Evolutionary conservation across 1,140 invertebrate genomes (phyloP).

Genomic region (Scaptomyza hsui): DNA sequence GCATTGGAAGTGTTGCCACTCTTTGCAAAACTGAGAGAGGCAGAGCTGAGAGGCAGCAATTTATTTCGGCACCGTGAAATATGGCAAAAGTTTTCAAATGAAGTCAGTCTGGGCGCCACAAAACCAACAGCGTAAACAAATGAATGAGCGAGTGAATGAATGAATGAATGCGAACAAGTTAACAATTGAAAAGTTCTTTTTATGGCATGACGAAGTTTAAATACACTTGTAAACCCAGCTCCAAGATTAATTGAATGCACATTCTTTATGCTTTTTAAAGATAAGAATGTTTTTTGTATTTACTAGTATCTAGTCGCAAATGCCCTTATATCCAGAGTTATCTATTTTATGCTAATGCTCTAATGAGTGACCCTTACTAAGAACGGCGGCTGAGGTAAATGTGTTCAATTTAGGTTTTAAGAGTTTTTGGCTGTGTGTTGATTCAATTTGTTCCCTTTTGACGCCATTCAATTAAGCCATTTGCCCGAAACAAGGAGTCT

Average conservation of each 20-base stretch:
- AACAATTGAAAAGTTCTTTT: slow-evolving; percentile 46
- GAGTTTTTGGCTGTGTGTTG: slow-evolving; percentile 27
- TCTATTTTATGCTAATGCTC: slow-evolving; percentile 26
- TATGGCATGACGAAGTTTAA: slow-evolving; percentile 52
- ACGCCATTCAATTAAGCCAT: slow-evolving; percentile 50
- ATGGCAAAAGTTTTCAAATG: slow-evolving; percentile 74
- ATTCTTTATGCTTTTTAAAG: slow-evolving; percentile 2
- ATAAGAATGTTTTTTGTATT: neutral
- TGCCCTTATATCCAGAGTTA: slow-evolving; percentile 1
- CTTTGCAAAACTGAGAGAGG: neutral
- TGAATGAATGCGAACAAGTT: slow-evolving; percentile 37
- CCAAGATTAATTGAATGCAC: slow-evolving; percentile 44
- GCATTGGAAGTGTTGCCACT: neutral
- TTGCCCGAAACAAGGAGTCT: slow-evolving; percentile 6
- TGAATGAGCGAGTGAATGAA: slow-evolving; percentile 54
- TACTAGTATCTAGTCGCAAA: neutral
- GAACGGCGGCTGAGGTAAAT: neutral
- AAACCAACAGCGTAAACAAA: slow-evolving; percentile 42
- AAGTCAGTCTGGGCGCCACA: slow-evolving; percentile 50
- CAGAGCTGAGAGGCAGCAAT: slow-evolving; percentile 49
- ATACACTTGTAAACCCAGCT: slow-evolving; percentile 38
- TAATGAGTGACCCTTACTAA: slow-evolving; percentile 22
- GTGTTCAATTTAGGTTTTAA: slow-evolving; percentile 14
- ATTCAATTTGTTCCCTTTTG: slow-evolving; percentile 53
- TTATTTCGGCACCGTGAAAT: slow-evolving; percentile 70